A percentile compares a stretch with the other conserved stretches of the same genome.
Evolutionary conservation across 2,113 vertebrate species (phyloP).

Genomic region (Sylvietta virens): DNA sequence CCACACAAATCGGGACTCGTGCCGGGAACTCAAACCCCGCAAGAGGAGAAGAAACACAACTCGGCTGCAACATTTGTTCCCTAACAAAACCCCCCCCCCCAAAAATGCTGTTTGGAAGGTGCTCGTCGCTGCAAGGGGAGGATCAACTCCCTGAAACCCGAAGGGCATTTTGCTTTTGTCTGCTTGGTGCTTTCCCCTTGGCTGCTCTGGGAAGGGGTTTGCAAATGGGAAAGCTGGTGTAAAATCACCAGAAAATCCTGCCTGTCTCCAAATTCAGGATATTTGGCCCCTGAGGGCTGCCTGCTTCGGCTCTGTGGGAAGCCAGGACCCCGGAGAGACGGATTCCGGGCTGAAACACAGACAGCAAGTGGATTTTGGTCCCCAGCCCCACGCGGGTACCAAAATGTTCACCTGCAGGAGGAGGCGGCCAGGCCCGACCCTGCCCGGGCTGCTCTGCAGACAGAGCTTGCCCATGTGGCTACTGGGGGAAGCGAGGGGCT

Average conservation of each 20-base stretch:
- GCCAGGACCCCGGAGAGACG: background rate
- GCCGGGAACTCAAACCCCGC: constrained; percentile 13
- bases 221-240: background rate
- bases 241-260: background rate
- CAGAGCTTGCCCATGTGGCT: background rate
- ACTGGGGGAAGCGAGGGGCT: background rate
- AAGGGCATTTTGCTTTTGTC: background rate
- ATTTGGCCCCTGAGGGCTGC: background rate
- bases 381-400: background rate
- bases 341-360: background rate
- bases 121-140: background rate
- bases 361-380: background rate
- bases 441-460: background rate
- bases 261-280: background rate
- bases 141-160: background rate
- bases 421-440: background rate
- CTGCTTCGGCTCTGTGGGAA: background rate
- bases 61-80: background rate
- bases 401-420: background rate
- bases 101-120: background rate
- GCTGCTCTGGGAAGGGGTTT: background rate
- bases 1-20: constrained; percentile 35
- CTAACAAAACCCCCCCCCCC: background rate
- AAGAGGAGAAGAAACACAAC: background rate
- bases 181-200: background rate